Evolutionary conservation across 2,888 invertebrate genomes (phyloP).

Genomic region (Trileptium ribeirensis): DNA sequence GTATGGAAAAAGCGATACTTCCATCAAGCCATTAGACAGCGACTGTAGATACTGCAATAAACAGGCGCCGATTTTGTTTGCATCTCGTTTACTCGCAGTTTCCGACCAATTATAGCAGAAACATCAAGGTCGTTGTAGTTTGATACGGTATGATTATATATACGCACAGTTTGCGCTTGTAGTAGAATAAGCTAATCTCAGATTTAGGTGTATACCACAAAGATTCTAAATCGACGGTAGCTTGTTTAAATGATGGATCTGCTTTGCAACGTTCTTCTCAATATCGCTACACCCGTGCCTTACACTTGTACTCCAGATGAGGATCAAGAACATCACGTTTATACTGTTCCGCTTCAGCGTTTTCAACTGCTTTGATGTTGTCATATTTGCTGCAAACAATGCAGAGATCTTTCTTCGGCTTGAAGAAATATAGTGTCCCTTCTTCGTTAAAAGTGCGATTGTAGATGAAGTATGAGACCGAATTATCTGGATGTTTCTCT

Average conservation of each 20-base stretch:
- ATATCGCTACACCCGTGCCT: not conserved
- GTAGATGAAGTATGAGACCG: too few species aligned
- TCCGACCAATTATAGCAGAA: constrained; percentile 15
- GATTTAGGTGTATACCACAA: not conserved
- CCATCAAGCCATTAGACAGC: not conserved
- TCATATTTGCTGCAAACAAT: too few species aligned
- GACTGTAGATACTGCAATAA: not conserved
- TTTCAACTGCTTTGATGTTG: not conserved
- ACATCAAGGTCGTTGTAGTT: not conserved
- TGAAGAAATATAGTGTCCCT: too few species aligned
- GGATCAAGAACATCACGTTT: not conserved
- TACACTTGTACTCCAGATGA: not conserved
- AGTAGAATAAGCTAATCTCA: constrained; percentile 15
- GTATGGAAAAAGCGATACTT: not conserved
- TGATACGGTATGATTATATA: constrained; percentile 13
- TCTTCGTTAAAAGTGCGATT: too few species aligned
- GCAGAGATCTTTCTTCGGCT: constrained; percentile 12
- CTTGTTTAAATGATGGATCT: not conserved
- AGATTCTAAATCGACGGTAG: constrained; percentile 1
- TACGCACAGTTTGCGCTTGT: constrained; percentile 16
- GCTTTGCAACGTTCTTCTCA: not conserved
- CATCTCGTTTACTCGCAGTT: not conserved
- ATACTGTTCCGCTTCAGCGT: not conserved
- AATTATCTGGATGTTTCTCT: too few species aligned
- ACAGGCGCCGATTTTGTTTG: constrained; percentile 11